These are phyloP conservation scores for Cettia cetti DNA, from an alignment of 2,113 vertebrate species.

Conservation along the genomic window DNA sequence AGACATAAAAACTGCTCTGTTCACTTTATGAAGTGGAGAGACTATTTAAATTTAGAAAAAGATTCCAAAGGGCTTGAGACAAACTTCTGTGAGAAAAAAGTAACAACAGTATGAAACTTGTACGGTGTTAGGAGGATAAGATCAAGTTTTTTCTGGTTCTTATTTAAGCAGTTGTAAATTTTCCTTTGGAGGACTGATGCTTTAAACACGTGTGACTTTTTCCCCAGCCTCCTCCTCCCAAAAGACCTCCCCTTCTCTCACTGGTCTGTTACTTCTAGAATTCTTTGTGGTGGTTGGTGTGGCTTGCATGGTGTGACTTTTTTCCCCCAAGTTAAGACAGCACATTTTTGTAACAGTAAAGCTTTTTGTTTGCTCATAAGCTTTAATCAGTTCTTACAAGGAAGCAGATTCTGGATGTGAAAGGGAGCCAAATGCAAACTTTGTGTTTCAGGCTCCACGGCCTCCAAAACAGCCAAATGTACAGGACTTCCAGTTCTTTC, in stretches of 20 bases:
- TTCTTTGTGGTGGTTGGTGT: not conserved
- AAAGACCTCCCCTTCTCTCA: not conserved
- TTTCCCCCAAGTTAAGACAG: not conserved
- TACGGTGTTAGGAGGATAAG: not conserved
- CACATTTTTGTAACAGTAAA: not conserved
- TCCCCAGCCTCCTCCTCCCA: not conserved
- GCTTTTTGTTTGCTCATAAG: not conserved
- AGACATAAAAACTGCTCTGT: not conserved
- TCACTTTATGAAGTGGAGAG: not conserved
- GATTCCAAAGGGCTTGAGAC: not conserved
- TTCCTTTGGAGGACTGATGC: not conserved
- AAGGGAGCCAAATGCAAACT: not conserved
- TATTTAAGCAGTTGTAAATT: not conserved
- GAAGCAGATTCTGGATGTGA: not conserved
- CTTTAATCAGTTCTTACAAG: not conserved
- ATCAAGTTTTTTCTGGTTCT: not conserved
- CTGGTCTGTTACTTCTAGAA: not conserved
- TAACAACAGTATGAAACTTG: not conserved
- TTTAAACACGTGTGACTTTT: not conserved
- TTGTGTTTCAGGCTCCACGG: slow-evolving; percentile 85
- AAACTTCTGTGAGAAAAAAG: not conserved
- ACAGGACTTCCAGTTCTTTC: slow-evolving; percentile 98
- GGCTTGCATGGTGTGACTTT: not conserved
- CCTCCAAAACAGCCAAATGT: slow-evolving; percentile 98
- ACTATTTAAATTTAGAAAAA: not conserved